Percentiles rank a stretch among this genome's conserved stretches.
These are phyloP conservation scores for Bombus balteatus DNA, from an alignment of 1,140 invertebrate genomes.

Conservation along the genomic window DNA sequence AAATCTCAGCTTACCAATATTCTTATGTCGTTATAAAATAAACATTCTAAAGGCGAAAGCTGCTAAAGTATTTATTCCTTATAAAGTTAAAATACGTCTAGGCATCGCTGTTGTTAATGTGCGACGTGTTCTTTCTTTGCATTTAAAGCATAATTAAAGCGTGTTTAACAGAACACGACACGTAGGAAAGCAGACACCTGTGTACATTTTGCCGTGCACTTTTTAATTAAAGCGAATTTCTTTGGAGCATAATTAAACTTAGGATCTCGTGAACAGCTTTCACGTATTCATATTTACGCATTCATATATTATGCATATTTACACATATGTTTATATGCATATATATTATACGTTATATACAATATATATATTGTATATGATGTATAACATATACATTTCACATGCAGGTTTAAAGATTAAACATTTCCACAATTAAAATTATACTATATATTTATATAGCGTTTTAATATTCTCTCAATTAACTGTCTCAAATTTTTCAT, in stretches of 20 bases:
- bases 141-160: slow-evolving; percentile 17
- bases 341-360: neutral
- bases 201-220: neutral
- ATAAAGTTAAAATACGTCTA: neutral
- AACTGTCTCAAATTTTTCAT: neutral
- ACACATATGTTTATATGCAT: neutral
- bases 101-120: neutral
- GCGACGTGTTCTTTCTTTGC: neutral
- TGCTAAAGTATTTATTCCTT: neutral
- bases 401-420: neutral
- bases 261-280: neutral
- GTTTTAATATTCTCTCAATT: neutral
- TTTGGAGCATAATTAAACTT: slow-evolving; percentile 11
- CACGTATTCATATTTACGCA: neutral
- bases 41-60: too few species aligned
- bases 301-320: neutral
- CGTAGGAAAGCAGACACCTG: neutral
- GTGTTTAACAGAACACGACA: neutral
- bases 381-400: neutral
- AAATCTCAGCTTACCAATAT: too few species aligned
- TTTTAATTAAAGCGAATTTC: slow-evolving; percentile 22
- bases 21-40: too few species aligned
- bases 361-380: too few species aligned
- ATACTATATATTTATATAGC: too few species aligned
- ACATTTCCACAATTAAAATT: neutral